phyloP scores from a whole-genome alignment of 2,113 vertebrate genomes.

The Manacus vitellinus region DNA sequence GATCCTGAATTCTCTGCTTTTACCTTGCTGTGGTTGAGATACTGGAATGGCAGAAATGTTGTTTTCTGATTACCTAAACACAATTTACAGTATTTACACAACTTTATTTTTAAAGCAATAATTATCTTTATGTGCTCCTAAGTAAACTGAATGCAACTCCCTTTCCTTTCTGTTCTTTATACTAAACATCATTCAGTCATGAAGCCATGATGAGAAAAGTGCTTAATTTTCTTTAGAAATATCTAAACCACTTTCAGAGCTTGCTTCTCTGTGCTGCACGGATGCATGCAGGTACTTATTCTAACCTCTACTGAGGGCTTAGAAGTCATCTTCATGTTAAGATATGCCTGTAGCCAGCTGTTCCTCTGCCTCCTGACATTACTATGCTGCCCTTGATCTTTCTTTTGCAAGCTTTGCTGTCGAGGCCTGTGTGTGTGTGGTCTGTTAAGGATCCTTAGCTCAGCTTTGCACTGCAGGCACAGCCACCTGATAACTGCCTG shows the following conservation, averaged over 20 bases:
- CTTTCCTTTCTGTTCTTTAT: neutral
- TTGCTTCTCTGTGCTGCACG: neutral
- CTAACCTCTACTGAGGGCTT: neutral
- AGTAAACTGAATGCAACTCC: neutral
- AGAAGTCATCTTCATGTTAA: neutral
- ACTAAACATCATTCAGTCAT: neutral
- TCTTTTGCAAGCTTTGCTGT: neutral
- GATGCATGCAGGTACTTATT: neutral
- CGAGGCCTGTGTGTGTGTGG: accelerated
- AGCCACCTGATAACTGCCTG: accelerated
- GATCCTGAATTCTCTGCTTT: neutral
- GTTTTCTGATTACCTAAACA: neutral
- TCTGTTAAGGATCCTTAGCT: neutral
- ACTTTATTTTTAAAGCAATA: neutral
- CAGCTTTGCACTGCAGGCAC: neutral
- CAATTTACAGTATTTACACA: neutral
- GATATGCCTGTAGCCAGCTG: neutral
- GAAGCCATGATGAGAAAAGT: neutral
- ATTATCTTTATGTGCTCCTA: neutral
- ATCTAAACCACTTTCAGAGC: neutral
- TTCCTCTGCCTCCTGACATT: neutral
- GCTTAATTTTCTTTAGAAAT: conserved; percentile 11
- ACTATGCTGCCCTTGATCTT: neutral
- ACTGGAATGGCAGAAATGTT: neutral
- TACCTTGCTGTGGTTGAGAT: neutral